phyloP scores from a whole-genome alignment of 2,797 vertebrate genomes.

The Pangasius sanitwongsei region DNA sequence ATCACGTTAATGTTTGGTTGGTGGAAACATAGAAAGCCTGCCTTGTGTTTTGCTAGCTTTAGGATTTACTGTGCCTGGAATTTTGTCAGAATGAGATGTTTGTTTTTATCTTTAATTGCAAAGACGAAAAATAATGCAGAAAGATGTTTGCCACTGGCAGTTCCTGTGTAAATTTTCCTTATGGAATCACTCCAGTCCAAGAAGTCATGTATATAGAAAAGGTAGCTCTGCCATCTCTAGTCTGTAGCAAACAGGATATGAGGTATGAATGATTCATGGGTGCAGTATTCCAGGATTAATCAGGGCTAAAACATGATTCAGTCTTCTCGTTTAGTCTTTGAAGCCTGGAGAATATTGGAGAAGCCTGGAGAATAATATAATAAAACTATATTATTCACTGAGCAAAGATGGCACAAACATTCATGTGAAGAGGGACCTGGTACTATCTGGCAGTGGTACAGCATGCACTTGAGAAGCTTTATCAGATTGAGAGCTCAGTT shows the following conservation, averaged over 20 bases:
- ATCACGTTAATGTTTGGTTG: background rate
- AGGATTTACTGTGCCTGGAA: background rate
- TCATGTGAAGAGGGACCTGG: background rate
- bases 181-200: background rate
- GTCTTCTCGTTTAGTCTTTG: constrained; percentile 32
- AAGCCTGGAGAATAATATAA: constrained; percentile 2
- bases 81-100: background rate
- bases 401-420: background rate
- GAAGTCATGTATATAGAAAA: background rate
- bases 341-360: constrained; percentile 1
- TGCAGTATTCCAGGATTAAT: constrained; percentile 66
- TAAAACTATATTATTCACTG: background rate
- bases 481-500: constrained; percentile 45
- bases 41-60: constrained; percentile 1
- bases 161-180: background rate
- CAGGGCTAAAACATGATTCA: constrained; percentile 54
- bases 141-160: background rate
- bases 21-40: background rate
- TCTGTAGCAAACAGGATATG: constrained; percentile 70
- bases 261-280: constrained; percentile 67
- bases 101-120: background rate
- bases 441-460: background rate
- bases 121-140: background rate
- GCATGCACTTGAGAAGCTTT: constrained; percentile 34
- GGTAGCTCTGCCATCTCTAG: constrained; percentile 65